Conservation (phyloP, 2,113 vertebrate species). For the Seriola rivoliana region DNA sequence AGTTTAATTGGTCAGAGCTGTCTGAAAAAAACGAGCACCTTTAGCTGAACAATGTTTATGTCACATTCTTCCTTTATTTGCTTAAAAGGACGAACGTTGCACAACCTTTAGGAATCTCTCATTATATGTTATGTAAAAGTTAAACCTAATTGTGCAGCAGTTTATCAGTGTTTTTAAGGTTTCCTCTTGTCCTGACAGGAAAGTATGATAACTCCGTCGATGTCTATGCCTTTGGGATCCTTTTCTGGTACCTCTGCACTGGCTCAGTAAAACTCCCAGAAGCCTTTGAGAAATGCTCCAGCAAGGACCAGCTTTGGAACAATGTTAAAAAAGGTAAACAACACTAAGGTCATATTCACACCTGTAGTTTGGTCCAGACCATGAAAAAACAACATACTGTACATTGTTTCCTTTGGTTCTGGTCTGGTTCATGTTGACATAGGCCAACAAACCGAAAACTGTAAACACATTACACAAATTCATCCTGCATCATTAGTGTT, state of each 20-base stretch:
- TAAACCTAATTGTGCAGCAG: not conserved
- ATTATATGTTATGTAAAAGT: not conserved
- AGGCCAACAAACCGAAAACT: too few species aligned
- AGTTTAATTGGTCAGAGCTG: not conserved
- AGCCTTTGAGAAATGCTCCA: slow-evolving; percentile 97
- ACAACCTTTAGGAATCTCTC: not conserved
- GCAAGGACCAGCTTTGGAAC: slow-evolving; percentile 99
- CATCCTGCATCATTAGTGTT: too few species aligned
- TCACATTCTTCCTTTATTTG: slow-evolving; percentile 3
- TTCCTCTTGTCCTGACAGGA: slow-evolving; percentile 80
- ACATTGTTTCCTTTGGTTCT: not conserved
- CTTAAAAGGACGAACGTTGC: not conserved
- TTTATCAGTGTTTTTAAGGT: not conserved
- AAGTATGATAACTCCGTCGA: slow-evolving; percentile 99
- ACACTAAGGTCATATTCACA: not conserved
- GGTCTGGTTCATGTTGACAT: too few species aligned
- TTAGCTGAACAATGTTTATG: not conserved
- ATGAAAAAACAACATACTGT: not conserved
- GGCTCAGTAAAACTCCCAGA: slow-evolving; percentile 97
- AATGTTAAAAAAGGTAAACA: slow-evolving; percentile 94
- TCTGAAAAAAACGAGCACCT: not conserved
- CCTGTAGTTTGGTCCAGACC: not conserved
- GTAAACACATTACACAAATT: too few species aligned
- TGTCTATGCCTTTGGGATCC: slow-evolving; percentile 97
- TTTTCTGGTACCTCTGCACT: slow-evolving; percentile 99